phyloP scores from a whole-genome alignment of 2,113 vertebrate genomes.

The Alces alces region DNA sequence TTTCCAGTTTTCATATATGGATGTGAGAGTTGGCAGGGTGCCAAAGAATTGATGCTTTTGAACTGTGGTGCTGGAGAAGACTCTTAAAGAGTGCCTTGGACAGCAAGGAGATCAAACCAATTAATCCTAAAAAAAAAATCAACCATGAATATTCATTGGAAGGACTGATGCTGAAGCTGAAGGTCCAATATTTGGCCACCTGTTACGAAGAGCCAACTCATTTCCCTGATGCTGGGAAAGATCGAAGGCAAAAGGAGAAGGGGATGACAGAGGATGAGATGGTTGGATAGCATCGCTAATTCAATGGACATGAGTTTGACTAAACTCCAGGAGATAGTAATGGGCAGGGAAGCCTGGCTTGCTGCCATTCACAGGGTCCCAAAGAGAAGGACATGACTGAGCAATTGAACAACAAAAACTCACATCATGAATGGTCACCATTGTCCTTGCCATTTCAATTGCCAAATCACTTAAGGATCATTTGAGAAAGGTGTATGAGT shows the following conservation, averaged over 20 bases:
- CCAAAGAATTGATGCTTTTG: background rate
- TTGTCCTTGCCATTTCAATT: background rate
- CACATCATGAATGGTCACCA: background rate
- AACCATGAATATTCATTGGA: background rate
- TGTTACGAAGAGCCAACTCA: background rate
- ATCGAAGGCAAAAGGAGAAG: background rate
- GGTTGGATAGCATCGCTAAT: background rate
- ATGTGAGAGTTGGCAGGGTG: background rate
- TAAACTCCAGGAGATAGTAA: background rate
- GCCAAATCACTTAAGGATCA: background rate
- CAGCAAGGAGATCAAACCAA: background rate
- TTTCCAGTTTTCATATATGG: background rate
- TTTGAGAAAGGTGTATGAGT: background rate
- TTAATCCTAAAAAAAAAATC: background rate
- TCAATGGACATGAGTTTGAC: background rate
- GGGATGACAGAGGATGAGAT: background rate
- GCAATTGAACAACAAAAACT: background rate
- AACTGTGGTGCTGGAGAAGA: background rate
- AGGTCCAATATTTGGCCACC: background rate
- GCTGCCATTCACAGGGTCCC: background rate
- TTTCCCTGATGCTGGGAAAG: background rate
- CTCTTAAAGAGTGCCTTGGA: background rate
- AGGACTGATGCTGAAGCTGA: background rate
- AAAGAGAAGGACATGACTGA: accelerated
- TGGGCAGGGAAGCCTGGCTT: background rate